phyloP scores from a whole-genome alignment of 2,888 invertebrate species.

The Nephrotoma appendiculata region DNA sequence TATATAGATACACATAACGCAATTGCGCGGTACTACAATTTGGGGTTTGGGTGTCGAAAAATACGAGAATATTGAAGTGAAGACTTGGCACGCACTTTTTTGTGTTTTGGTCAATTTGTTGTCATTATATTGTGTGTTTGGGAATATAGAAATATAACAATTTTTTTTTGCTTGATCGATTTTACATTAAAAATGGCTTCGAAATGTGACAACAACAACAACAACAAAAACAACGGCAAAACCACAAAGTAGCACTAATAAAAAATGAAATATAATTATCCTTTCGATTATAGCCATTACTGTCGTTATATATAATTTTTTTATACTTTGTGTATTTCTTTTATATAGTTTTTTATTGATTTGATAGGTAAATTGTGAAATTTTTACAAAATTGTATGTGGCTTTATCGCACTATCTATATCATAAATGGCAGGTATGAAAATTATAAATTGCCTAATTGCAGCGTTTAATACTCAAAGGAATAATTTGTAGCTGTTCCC shows the following conservation, averaged over 20 bases:
- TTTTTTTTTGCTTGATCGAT: neutral
- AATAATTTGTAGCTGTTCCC: no score
- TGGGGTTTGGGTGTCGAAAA: neutral
- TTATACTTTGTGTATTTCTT: neutral
- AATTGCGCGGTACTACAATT: neutral
- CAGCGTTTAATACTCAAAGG: no score
- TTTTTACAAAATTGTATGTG: neutral
- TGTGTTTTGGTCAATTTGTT: neutral
- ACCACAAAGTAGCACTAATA: neutral
- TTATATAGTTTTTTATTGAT: neutral
- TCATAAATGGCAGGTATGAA: neutral
- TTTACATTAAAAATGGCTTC: neutral
- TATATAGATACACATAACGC: neutral
- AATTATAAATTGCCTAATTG: no score
- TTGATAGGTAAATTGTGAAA: neutral
- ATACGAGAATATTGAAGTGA: neutral
- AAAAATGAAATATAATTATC: neutral
- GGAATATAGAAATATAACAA: neutral
- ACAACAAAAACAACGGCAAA: neutral
- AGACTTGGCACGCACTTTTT: neutral
- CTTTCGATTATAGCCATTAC: neutral
- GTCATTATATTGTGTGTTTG: neutral
- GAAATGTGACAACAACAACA: neutral
- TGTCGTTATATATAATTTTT: neutral
- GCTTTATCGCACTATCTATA: neutral